phyloP scores from a whole-genome alignment of 1,140 invertebrate species.

The Drosophila sechellia region DNA sequence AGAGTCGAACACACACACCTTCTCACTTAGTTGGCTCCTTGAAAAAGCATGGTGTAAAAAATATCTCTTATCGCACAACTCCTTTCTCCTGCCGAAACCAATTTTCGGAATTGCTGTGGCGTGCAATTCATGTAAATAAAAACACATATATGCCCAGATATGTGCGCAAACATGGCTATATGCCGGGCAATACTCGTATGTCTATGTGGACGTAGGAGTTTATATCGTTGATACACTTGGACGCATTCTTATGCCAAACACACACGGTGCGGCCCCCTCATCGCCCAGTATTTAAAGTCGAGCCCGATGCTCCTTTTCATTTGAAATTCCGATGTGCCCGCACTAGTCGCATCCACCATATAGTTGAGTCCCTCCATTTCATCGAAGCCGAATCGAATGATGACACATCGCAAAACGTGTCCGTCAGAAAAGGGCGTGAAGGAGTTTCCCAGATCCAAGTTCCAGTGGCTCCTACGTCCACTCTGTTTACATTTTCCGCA shows the following conservation, averaged over 20 bases:
- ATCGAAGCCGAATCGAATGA: slow-evolving; percentile 38
- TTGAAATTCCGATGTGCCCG: slow-evolving; percentile 22
- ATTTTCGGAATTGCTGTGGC: slow-evolving; percentile 24
- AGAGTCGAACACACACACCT: no score
- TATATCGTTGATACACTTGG: slow-evolving; percentile 74
- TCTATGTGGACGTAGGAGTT: slow-evolving; percentile 54
- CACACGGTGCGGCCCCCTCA: not conserved
- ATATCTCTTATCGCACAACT: not conserved
- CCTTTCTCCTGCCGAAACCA: slow-evolving; percentile 11
- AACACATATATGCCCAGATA: not conserved
- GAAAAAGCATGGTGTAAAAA: not conserved
- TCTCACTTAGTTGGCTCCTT: no score
- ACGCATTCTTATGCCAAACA: slow-evolving; percentile 58
- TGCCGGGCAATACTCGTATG: not conserved
- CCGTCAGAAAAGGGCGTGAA: not conserved
- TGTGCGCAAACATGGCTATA: slow-evolving; percentile 13
- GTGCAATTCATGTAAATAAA: slow-evolving; percentile 44
- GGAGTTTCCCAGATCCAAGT: not conserved
- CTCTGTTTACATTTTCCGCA: slow-evolving; percentile 24
- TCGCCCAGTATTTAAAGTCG: slow-evolving; percentile 32
- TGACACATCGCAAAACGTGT: slow-evolving; percentile 17
- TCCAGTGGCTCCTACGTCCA: not conserved
- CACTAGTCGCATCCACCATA: not conserved
- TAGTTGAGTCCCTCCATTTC: not conserved
- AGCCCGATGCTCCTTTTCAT: slow-evolving; percentile 15